Evolutionary conservation across 1,140 invertebrate species (phyloP).

Genomic region (Diabrotica undecimpunctata): DNA sequence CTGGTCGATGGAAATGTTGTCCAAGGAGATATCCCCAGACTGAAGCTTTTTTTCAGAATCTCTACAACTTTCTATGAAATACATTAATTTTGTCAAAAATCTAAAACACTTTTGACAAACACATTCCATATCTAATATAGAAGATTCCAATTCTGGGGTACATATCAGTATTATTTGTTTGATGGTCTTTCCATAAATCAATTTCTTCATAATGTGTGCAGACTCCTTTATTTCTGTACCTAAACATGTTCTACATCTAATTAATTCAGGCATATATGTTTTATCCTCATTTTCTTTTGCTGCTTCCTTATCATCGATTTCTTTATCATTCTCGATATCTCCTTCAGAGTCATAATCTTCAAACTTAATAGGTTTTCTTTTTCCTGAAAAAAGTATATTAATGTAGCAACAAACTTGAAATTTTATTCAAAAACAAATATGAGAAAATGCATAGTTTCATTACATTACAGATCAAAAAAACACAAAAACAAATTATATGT

Average conservation of each 20-base stretch:
- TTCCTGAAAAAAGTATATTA: background rate
- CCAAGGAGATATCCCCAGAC: background rate
- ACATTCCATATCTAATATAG: background rate
- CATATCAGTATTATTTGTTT: constrained; percentile 6
- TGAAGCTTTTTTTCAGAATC: background rate
- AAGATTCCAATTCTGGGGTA: constrained; percentile 4
- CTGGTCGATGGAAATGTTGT: background rate
- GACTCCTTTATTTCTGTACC: background rate
- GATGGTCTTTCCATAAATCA: constrained; percentile 3
- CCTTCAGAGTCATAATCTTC: background rate
- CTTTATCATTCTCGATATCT: background rate
- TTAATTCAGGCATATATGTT: background rate
- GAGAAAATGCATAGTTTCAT: too few species aligned
- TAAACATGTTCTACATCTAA: constrained; percentile 10
- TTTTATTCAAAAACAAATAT: too few species aligned
- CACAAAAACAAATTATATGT: too few species aligned
- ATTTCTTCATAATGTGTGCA: constrained; percentile 1
- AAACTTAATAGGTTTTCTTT: background rate
- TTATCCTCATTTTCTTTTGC: constrained; percentile 2
- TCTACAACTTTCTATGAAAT: background rate
- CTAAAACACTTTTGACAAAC: background rate
- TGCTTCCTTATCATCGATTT: background rate
- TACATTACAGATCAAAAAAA: too few species aligned
- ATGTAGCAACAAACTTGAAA: too few species aligned
- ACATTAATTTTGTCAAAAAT: background rate